Percentiles rank a stretch among this genome's conserved stretches.
phyloP scores from a whole-genome alignment of 2,113 vertebrate genomes.

The Arizona elegans region DNA sequence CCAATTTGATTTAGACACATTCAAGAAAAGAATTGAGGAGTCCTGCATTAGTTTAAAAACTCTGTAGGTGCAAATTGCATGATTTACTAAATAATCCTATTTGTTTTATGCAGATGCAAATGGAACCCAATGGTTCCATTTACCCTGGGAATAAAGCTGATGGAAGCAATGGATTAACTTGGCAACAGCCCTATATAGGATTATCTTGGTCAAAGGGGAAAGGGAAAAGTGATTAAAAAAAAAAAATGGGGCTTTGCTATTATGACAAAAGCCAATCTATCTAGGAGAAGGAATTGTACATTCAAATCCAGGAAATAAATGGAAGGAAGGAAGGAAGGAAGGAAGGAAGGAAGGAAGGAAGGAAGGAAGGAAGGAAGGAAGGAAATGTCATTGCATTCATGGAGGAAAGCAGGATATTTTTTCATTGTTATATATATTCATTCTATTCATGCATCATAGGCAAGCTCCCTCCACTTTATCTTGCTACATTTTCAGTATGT shows the following conservation, averaged over 20 bases:
- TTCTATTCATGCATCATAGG: conserved; percentile 47
- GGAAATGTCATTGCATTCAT: conserved; percentile 36
- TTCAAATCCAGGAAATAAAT: not conserved
- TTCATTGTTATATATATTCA: conserved; percentile 26
- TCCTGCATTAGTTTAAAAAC: not conserved
- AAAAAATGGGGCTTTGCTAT: not conserved
- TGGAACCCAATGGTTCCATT: not conserved
- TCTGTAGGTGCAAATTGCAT: not conserved
- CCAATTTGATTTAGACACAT: not conserved
- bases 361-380: not conserved
- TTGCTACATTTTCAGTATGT: conserved; percentile 46
- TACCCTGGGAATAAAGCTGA: not conserved
- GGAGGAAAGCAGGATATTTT: not conserved
- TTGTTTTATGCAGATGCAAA: not conserved
- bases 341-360: not conserved
- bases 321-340: not conserved
- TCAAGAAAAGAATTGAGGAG: not conserved
- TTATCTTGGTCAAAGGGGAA: not conserved
- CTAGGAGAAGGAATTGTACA: not conserved
- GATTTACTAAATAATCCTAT: not conserved
- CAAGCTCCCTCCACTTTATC: conserved; percentile 42
- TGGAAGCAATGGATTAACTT: not conserved
- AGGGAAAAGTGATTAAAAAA: not conserved
- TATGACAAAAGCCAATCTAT: not conserved
- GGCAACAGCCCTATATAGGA: not conserved